Conservation (phyloP, 2,888 invertebrate genomes). For the Tholera decimalis region DNA sequence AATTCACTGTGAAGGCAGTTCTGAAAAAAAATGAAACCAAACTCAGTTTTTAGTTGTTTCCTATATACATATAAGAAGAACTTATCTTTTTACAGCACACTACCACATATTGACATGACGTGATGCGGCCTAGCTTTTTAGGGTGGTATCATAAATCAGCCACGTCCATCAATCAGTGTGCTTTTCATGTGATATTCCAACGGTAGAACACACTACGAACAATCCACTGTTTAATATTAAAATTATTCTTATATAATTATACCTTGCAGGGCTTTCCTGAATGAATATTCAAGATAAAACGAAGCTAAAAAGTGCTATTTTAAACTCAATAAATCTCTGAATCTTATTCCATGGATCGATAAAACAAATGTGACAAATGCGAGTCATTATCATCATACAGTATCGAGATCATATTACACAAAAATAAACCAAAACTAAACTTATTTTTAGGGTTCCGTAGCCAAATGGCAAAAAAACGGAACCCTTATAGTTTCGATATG, state of each 20-base stretch:
- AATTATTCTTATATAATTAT: background rate
- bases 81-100: background rate
- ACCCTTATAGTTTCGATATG: too few relatives aligned
- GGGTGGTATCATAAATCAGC: slow-evolving; percentile 21
- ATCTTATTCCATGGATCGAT: background rate
- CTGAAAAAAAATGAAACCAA: background rate
- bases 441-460: too few relatives aligned
- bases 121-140: slow-evolving; percentile 9
- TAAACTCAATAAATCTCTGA: too few relatives aligned
- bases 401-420: background rate
- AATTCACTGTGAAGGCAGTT: background rate
- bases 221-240: background rate
- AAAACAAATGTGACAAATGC: background rate
- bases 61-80: background rate
- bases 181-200: slow-evolving; percentile 14
- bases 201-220: slow-evolving; percentile 38
- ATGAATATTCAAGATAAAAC: too few relatives aligned
- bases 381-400: background rate
- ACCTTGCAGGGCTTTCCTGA: background rate
- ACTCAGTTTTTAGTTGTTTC: background rate
- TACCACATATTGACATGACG: slow-evolving; percentile 1
- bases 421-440: background rate
- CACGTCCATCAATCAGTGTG: slow-evolving; percentile 27
- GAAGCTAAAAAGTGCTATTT: too few relatives aligned
- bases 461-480: too few relatives aligned